Evolutionary conservation across 2,113 vertebrate species (phyloP).

Genomic region (Apodemus speciosus): DNA sequence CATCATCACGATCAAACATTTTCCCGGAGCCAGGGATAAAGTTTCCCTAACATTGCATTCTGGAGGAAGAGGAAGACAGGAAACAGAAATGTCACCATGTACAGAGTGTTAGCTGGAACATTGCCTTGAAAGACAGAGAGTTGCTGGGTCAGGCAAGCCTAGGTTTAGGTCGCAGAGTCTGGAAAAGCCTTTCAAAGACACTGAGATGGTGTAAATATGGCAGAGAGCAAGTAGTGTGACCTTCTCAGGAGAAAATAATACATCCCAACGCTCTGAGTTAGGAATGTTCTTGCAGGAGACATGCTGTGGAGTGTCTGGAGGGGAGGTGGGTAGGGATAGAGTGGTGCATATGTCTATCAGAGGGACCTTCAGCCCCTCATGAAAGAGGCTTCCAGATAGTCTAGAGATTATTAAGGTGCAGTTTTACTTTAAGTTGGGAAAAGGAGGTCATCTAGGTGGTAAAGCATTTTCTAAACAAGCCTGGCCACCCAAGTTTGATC

Average conservation of each 20-base stretch:
- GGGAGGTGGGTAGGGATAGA: not conserved
- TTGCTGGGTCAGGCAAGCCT: not conserved
- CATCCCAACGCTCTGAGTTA: not conserved
- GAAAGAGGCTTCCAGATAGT: not conserved
- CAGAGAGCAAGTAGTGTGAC: not conserved
- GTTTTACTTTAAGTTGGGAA: not conserved
- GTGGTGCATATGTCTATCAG: not conserved
- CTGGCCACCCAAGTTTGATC: not conserved
- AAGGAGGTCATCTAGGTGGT: too few species aligned
- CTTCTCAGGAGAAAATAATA: not conserved
- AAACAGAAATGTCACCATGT: not conserved
- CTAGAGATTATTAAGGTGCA: not conserved
- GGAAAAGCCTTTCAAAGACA: not conserved
- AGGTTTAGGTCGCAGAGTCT: not conserved
- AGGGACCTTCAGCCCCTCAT: not conserved
- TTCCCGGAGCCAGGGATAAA: not conserved
- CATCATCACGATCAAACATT: not conserved
- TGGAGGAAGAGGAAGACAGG: not conserved
- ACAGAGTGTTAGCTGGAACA: not conserved
- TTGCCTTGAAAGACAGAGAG: not conserved
- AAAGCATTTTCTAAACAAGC: not conserved
- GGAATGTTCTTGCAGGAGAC: not conserved
- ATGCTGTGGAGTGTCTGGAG: not conserved
- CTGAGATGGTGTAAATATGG: not conserved
- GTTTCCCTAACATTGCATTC: not conserved